Evolutionary conservation across 2,113 vertebrate species (phyloP).

Genomic region (Pipra filicauda): DNA sequence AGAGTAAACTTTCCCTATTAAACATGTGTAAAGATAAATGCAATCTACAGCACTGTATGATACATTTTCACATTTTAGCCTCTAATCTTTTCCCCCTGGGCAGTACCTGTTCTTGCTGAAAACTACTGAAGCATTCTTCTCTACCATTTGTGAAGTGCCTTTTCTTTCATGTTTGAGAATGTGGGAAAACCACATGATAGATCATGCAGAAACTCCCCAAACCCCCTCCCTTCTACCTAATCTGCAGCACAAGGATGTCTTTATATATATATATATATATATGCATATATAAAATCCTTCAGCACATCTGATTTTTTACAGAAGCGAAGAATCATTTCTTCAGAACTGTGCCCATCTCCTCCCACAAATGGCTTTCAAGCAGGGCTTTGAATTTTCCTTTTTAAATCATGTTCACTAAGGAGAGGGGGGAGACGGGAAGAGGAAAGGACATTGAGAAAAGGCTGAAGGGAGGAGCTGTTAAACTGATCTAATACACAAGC

Average conservation of each 20-base stretch:
- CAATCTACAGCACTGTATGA: neutral
- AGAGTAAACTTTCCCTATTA: neutral
- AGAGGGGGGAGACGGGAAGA: neutral
- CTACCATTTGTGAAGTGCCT: neutral
- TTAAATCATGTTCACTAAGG: neutral
- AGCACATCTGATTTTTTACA: neutral
- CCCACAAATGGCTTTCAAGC: conserved; percentile 35
- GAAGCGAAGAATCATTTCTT: neutral
- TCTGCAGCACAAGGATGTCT: conserved; percentile 6
- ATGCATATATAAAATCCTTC: neutral
- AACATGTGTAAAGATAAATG: neutral
- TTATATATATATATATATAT: neutral
- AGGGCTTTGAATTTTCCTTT: conserved; percentile 9
- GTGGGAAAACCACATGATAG: neutral
- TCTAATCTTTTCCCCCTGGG: neutral
- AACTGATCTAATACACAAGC: neutral
- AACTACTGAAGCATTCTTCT: neutral
- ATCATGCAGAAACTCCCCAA: neutral
- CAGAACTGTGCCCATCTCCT: conserved; percentile 34
- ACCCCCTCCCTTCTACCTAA: neutral
- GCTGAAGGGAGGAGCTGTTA: neutral
- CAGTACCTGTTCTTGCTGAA: neutral
- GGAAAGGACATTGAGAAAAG: neutral
- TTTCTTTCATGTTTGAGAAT: neutral
- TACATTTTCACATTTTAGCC: neutral